Percentiles rank a stretch among this genome's conserved stretches.
Conservation (phyloP, 2,113 vertebrate species). For the Chaetura pelagica region DNA sequence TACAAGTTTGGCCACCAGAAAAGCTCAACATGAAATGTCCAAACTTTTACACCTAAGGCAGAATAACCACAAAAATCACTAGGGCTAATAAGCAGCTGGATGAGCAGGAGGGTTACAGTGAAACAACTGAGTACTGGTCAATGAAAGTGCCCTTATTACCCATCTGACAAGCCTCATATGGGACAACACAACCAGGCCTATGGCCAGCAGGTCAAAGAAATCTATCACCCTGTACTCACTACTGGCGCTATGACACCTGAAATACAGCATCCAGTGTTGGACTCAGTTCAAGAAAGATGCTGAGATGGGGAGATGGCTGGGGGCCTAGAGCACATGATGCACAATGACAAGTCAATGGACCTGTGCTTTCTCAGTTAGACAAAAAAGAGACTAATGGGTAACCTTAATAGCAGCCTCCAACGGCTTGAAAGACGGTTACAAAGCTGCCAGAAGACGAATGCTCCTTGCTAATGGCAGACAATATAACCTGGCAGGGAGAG, state of each 20-base stretch:
- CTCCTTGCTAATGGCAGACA: neutral
- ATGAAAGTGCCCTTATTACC: neutral
- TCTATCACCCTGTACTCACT: neutral
- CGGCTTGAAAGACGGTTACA: neutral
- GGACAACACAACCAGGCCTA: neutral
- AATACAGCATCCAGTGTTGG: neutral
- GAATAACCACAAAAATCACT: neutral
- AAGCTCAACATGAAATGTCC: neutral
- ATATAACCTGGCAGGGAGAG: neutral
- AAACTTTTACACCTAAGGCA: neutral
- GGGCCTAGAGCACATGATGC: neutral
- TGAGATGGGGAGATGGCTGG: neutral
- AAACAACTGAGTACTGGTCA: neutral
- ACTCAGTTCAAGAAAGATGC: neutral
- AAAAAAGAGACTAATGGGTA: neutral
- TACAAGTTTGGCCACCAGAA: neutral
- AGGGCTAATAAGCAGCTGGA: neutral
- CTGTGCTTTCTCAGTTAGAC: neutral
- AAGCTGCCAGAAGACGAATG: neutral
- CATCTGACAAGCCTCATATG: neutral
- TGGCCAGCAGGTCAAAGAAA: neutral
- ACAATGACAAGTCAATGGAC: neutral
- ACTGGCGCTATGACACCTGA: neutral
- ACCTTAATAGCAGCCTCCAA: neutral
- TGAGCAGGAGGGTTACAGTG: neutral